These are phyloP conservation scores for Anoura caudifer DNA, from an alignment of 2,113 vertebrate species.

Conservation along the genomic window DNA sequence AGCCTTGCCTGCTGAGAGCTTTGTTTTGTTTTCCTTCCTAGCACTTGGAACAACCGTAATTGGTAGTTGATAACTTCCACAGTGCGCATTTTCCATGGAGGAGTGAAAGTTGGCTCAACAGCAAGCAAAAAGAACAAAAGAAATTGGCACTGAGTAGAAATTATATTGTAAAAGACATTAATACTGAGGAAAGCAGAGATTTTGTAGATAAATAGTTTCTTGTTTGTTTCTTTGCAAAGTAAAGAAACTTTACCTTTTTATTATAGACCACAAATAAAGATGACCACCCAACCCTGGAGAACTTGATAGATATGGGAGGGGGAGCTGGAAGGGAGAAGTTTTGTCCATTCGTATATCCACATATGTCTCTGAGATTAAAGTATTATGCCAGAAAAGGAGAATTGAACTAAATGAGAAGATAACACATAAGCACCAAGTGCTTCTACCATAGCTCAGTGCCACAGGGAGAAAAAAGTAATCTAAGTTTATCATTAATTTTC, in stretches of 20 bases:
- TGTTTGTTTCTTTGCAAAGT: neutral
- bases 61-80: constrained; percentile 73
- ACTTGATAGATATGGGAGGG: neutral
- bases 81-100: neutral
- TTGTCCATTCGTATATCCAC: neutral
- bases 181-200: neutral
- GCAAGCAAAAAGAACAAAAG: constrained; percentile 47
- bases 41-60: constrained; percentile 63
- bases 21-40: constrained; percentile 73
- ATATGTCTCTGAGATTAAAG: neutral
- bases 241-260: neutral
- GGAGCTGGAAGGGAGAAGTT: neutral
- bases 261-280: neutral
- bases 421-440: neutral
- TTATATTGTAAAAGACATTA: neutral
- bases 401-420: neutral
- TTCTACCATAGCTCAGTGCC: neutral
- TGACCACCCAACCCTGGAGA: neutral
- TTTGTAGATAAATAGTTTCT: neutral
- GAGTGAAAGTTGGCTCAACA: constrained; percentile 42
- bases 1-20: constrained; percentile 62
- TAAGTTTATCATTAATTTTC: neutral
- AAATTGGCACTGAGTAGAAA: neutral
- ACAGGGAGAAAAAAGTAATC: neutral
- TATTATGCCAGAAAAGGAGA: neutral